Percentiles rank a stretch among this genome's conserved stretches.
Conservation (phyloP, 2,113 vertebrate genomes). For the Eulemur rufifrons region DNA sequence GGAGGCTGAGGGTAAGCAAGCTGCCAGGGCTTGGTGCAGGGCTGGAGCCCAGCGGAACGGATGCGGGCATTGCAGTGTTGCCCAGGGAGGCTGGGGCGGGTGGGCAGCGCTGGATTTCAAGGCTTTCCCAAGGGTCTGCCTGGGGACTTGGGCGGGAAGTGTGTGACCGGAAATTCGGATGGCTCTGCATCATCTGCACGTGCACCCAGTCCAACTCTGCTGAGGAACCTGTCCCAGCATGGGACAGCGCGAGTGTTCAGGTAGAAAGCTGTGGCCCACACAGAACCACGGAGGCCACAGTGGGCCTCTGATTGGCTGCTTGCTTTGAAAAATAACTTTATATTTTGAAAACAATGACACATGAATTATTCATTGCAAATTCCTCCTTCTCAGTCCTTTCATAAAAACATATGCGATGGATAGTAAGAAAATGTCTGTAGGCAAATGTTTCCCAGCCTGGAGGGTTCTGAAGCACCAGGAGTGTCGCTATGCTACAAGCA, state of each 20-base stretch:
- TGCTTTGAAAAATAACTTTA: slow-evolving; percentile 49
- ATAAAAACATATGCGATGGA: slow-evolving; percentile 47
- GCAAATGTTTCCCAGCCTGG: slow-evolving; percentile 53
- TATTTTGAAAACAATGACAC: slow-evolving; percentile 71
- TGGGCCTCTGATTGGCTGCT: background rate
- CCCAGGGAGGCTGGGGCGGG: fast-evolving
- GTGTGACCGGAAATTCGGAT: background rate
- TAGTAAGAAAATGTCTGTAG: slow-evolving; percentile 30
- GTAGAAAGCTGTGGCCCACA: background rate
- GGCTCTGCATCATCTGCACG: fast-evolving
- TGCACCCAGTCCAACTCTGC: fast-evolving
- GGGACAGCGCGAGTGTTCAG: fast-evolving
- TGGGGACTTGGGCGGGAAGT: background rate
- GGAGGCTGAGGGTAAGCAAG: background rate
- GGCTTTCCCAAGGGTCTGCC: background rate
- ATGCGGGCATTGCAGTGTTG: background rate
- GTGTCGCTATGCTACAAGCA: fast-evolving
- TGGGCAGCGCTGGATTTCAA: fast-evolving
- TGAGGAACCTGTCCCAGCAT: fast-evolving
- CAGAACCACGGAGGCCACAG: background rate
- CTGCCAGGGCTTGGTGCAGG: background rate
- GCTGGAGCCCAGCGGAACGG: fast-evolving
- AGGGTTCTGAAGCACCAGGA: background rate
- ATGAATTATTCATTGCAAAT: slow-evolving; percentile 73
- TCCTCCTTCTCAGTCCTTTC: slow-evolving; percentile 55